phyloP scores from a whole-genome alignment of 1,140 invertebrate genomes.

The Aphelenchoides besseyi region DNA sequence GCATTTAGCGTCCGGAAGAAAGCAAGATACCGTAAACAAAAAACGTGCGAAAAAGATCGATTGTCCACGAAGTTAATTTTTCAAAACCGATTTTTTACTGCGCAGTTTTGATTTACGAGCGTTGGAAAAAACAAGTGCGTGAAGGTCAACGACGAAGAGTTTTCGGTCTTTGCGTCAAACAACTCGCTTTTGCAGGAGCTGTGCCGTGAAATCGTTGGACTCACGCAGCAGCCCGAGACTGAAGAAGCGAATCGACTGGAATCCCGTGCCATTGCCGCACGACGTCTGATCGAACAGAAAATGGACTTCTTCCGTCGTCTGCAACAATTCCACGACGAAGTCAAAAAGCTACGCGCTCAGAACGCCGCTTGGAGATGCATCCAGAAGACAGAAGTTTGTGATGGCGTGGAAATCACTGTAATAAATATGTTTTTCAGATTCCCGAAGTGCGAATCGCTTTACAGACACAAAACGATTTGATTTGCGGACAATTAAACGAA shows the following conservation, averaged over 20 bases:
- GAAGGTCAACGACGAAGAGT: too few relatives aligned
- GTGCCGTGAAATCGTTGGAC: constrained; percentile 19
- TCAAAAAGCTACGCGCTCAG: constrained; percentile 24
- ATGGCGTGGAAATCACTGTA: neutral
- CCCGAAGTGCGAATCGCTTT: neutral
- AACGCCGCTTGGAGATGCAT: constrained; percentile 29
- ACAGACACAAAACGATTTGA: neutral
- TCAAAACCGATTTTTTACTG: too few relatives aligned
- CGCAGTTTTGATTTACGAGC: too few relatives aligned
- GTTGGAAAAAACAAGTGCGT: too few relatives aligned
- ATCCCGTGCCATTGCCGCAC: neutral
- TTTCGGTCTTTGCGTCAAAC: too few relatives aligned
- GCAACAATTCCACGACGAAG: constrained; percentile 30
- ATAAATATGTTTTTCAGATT: constrained; percentile 11
- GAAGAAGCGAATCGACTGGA: constrained; percentile 33
- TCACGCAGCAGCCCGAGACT: constrained; percentile 8
- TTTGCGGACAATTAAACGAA: neutral
- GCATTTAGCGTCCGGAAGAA: too few relatives aligned
- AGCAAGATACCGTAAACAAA: too few relatives aligned
- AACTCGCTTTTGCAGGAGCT: constrained; percentile 19
- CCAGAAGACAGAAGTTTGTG: constrained; percentile 23
- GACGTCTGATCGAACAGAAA: constrained; percentile 18
- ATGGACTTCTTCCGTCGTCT: constrained; percentile 44
- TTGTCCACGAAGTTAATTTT: too few relatives aligned
- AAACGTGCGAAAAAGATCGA: too few relatives aligned